phyloP scores from a whole-genome alignment of 2,888 invertebrate species.

The Eupithecia subumbrata region DNA sequence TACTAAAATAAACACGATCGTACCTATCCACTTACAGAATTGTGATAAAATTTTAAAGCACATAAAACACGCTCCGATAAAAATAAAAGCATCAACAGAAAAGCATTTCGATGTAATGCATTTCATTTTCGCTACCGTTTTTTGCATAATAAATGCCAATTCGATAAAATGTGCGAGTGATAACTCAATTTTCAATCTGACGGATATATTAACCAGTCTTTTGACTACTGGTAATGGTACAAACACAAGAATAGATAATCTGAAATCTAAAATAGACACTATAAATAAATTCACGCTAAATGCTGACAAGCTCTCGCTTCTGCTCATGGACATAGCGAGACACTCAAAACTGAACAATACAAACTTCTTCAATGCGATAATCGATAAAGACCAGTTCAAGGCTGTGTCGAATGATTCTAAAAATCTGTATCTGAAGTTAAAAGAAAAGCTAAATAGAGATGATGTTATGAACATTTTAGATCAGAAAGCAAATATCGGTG shows the following conservation, averaged over 20 bases:
- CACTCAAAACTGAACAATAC: conserved; percentile 62
- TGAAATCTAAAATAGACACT: conserved; percentile 61
- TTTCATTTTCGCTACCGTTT: conserved; percentile 28
- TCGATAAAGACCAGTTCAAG: conserved; percentile 62
- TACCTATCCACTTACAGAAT: conserved; percentile 28
- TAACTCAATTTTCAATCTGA: conserved; percentile 32
- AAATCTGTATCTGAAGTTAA: conserved; percentile 68
- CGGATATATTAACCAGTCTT: conserved; percentile 30
- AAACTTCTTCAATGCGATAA: conserved; percentile 64
- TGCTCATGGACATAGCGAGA: conserved; percentile 58
- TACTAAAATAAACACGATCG: conserved; percentile 32
- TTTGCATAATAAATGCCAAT: conserved; percentile 29
- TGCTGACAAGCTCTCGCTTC: conserved; percentile 53
- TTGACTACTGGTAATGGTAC: conserved; percentile 27
- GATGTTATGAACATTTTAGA: conserved; percentile 64
- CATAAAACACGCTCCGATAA: conserved; percentile 41
- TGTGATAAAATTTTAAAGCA: conserved; percentile 41
- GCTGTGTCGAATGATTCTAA: conserved; percentile 54
- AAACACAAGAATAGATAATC: conserved; percentile 55
- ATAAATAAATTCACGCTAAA: conserved; percentile 63
- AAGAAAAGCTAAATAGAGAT: conserved; percentile 73
- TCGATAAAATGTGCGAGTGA: conserved; percentile 32
- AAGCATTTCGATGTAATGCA: conserved; percentile 35
- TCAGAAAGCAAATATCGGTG: conserved; percentile 48
- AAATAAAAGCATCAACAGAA: conserved; percentile 23